A percentile compares a stretch with the other conserved stretches of the same genome.
phyloP scores from a whole-genome alignment of 2,888 invertebrate species.

The Drosophila vallismaia region DNA sequence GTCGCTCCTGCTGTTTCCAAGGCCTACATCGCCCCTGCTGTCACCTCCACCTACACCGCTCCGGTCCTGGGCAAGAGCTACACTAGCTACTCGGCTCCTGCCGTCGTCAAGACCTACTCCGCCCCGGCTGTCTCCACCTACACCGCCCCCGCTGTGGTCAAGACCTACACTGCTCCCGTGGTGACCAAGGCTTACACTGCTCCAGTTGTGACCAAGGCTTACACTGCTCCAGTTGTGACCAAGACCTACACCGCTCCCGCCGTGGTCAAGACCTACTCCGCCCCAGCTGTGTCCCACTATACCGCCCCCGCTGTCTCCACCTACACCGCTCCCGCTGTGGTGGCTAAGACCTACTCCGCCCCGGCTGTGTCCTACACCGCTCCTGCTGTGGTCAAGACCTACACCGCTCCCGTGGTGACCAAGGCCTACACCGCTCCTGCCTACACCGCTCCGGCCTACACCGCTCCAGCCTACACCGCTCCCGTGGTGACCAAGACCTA shows the following conservation, averaged over 20 bases:
- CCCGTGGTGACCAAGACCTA: constrained; percentile 17
- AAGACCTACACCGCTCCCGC: constrained; percentile 12
- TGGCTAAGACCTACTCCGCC: constrained; percentile 17
- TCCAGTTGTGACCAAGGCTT: constrained; percentile 11
- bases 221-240: constrained; percentile 30
- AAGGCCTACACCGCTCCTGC: not conserved
- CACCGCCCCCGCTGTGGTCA: constrained; percentile 1
- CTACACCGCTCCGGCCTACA: no score
- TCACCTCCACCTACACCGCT: constrained; percentile 25
- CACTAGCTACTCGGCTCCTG: constrained; percentile 37
- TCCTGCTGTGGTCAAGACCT: constrained; percentile 16
- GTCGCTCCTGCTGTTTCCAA: constrained; percentile 39
- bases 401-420: constrained; percentile 21
- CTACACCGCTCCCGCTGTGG: constrained; percentile 28
- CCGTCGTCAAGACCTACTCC: constrained; percentile 19
- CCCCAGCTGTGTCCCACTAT: constrained; percentile 39
- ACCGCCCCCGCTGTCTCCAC: constrained; percentile 23
- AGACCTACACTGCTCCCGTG: constrained; percentile 34
- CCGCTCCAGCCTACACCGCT: not conserved
- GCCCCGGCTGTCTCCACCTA: constrained; percentile 35
- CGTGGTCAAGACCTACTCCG: constrained; percentile 19
- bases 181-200: constrained; percentile 21
- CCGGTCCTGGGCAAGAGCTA: constrained; percentile 38
- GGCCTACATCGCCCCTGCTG: constrained; percentile 4
- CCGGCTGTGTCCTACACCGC: constrained; percentile 32